These are phyloP conservation scores for Pempheris klunzingeri DNA, from an alignment of 2,797 vertebrate genomes.

Conservation along the genomic window DNA sequence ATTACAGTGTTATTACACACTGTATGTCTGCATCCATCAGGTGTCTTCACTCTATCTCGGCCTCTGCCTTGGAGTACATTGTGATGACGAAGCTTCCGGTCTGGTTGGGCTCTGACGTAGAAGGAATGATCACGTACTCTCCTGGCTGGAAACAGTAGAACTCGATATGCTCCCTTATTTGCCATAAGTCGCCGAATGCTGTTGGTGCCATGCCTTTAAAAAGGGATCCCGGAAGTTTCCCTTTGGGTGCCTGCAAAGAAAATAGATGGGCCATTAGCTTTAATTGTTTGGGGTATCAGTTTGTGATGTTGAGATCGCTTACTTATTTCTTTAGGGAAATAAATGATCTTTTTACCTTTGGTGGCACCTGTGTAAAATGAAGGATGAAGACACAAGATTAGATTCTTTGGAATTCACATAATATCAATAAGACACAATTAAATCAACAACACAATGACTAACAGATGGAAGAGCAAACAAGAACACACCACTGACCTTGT, in stretches of 20 bases:
- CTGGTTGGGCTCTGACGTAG: background rate
- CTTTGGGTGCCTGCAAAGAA: conserved; percentile 1
- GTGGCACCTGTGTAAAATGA: conserved; percentile 1
- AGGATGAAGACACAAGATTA: background rate
- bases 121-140: conserved; percentile 7
- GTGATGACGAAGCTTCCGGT: background rate
- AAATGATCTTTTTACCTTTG: background rate
- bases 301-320: too few relatives aligned
- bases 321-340: too few relatives aligned
- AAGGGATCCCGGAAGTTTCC: background rate
- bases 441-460: background rate
- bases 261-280: background rate
- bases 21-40: too few relatives aligned
- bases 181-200: fast-evolving
- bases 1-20: too few relatives aligned
- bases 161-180: conserved; percentile 8
- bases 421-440: background rate
- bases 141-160: background rate
- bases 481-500: background rate
- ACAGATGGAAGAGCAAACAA: too few relatives aligned
- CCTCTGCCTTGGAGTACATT: conserved; percentile 21
- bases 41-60: conserved; percentile 2
- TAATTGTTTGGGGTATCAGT: too few relatives aligned
- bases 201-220: background rate
- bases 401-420: background rate